Base-by-base conservation (phyloP, 1,140 invertebrate species). In the Danaus plexippus region DNA sequence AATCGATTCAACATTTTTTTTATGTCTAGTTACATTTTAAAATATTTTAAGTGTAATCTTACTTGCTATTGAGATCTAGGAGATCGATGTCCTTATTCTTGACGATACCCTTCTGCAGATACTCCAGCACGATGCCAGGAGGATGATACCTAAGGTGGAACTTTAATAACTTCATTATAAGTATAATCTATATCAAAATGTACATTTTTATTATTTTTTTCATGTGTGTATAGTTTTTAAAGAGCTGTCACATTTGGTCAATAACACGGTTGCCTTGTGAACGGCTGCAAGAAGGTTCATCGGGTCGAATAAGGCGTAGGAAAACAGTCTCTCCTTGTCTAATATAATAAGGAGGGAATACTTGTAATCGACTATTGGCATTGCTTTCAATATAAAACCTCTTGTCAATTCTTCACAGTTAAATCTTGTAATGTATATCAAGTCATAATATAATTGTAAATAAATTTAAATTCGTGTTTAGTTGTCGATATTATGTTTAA, bases 131-230 rank as follows among this genome's bases (percentile, higher is more conserved):
- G 18, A 91, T 82, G 12, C 92, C 92, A 66, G 92, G 92, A 11
- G 92, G 92, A 71, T 91, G 90, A 69, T 93, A 93, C 58, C 92
- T 85, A 9, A 93, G 73, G 69, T 91, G 89, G 67, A 93, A 90
- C 80, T 91, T 92, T 41, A 89, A 77, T 43, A 92, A 75, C 74
- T 88, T 91, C 92, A 92, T 92, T 54, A 6, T 61, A 56, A 49
- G 56, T 66, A 47, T 51, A 49, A 43, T 11, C 3, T 42, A 59
- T 41, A 18, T 3, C 40, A 10, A 32, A 45, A 6, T 4, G 52
- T 11, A 32, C 52, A 53, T 53, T 53, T 53, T 53, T 11, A 43
- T 62, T 59, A 54, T 42, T 44, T 53, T 59, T 58, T 61, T 49
- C 18, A 47, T 22, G 43, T 59, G 46, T 57, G 41, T 52, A 54